A percentile compares a stretch with the other conserved stretches of the same genome.
These are phyloP conservation scores for Notodonta dromedarius DNA, from an alignment of 2,888 invertebrate species.

Conservation along the genomic window DNA sequence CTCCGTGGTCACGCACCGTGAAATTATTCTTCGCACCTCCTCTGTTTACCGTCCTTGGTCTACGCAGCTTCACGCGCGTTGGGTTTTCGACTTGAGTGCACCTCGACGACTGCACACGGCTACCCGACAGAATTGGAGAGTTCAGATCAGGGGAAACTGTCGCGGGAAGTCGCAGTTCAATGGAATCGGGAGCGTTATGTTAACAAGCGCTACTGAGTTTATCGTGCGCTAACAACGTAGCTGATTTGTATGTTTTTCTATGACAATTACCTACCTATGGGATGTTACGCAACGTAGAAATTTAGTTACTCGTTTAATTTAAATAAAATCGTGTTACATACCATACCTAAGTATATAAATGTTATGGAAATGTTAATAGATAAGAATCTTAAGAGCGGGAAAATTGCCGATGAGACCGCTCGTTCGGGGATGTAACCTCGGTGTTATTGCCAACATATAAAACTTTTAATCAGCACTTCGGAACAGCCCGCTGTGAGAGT, in stretches of 20 bases:
- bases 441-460: conserved; percentile 62
- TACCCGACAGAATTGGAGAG: conserved; percentile 48
- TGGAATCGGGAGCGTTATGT: conserved; percentile 52
- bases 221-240: conserved; percentile 57
- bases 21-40: conserved; percentile 71
- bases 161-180: conserved; percentile 34
- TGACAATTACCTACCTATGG: no score
- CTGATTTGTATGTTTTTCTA: conserved; percentile 52
- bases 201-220: conserved; percentile 61
- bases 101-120: conserved; percentile 59
- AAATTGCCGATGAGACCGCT: conserved; percentile 24
- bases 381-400: conserved; percentile 19
- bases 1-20: conserved; percentile 57
- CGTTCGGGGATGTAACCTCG: conserved; percentile 30
- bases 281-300: no score
- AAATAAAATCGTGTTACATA: not conserved
- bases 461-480: conserved; percentile 72
- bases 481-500: conserved; percentile 46
- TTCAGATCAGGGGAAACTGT: conserved; percentile 40
- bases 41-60: conserved; percentile 62
- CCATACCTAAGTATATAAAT: not conserved
- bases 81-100: conserved; percentile 72
- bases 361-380: conserved; percentile 6
- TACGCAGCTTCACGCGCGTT: conserved; percentile 67
- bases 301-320: conserved; percentile 39